phyloP scores from a whole-genome alignment of 2,888 invertebrate species.

The Idaea aversata region DNA sequence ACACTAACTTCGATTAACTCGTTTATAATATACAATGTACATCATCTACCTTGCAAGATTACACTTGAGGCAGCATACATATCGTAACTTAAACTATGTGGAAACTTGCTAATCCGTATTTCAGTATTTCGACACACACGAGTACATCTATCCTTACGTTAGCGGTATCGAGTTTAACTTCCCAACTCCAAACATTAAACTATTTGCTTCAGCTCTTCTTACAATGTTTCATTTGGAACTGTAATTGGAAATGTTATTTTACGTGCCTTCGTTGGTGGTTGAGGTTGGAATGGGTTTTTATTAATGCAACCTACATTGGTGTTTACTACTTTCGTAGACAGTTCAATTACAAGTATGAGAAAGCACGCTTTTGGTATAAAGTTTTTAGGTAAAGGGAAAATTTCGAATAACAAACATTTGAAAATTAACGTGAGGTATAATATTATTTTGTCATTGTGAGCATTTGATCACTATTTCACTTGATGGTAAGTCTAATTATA shows the following conservation, averaged over 20 bases:
- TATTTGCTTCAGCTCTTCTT: slow-evolving; percentile 10
- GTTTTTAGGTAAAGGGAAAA: no score
- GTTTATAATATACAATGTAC: no score
- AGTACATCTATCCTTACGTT: slow-evolving; percentile 15
- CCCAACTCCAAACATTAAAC: slow-evolving; percentile 17
- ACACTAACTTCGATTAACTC: no score
- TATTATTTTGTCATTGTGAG: no score
- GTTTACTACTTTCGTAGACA: neutral
- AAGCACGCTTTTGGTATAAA: neutral
- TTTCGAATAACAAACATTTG: no score
- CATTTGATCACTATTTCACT: no score
- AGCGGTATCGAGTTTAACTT: slow-evolving; percentile 19
- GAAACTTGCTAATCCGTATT: slow-evolving; percentile 25
- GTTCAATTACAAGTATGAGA: neutral
- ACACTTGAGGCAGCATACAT: slow-evolving; percentile 19
- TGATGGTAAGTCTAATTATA: slow-evolving; percentile 3
- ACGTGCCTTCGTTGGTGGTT: neutral
- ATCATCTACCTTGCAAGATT: slow-evolving; percentile 13
- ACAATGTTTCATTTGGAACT: slow-evolving; percentile 12
- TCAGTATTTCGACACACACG: slow-evolving; percentile 19
- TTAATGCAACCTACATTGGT: neutral
- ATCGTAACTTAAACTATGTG: slow-evolving; percentile 20
- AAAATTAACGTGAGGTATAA: no score
- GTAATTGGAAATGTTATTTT: neutral
- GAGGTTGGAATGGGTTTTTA: neutral